A percentile compares a stretch with the other conserved stretches of the same genome.
Evolutionary conservation across 2,797 vertebrate species (phyloP).

Genomic region (Stomatorhinus walkeri): DNA sequence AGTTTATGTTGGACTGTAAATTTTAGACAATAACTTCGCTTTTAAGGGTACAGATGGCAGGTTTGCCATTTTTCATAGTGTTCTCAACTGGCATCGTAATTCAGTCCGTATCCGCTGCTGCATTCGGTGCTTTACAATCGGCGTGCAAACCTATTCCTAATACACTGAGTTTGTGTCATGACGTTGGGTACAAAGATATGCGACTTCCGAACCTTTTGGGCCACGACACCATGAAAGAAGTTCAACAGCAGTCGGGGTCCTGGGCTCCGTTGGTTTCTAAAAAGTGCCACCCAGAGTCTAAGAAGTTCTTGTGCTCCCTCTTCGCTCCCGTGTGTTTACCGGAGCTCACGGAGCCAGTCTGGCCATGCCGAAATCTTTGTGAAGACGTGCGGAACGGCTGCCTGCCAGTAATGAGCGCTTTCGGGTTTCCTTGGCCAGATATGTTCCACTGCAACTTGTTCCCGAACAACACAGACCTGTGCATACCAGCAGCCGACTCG

Average conservation of each 20-base stretch:
- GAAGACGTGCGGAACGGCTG: conserved; percentile 65
- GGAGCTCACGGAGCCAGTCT: conserved; percentile 56
- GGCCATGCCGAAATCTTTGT: conserved; percentile 63
- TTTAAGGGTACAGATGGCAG: neutral
- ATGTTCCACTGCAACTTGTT: conserved; percentile 71
- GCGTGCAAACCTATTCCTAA: conserved; percentile 64
- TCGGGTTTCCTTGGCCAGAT: conserved; percentile 72
- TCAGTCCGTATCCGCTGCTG: conserved; percentile 37
- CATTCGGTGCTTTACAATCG: conserved; percentile 48
- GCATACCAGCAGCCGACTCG: conserved; percentile 55
- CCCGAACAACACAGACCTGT: conserved; percentile 58
- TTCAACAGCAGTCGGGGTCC: conserved; percentile 64
- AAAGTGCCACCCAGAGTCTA: conserved; percentile 66
- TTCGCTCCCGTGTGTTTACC: conserved; percentile 69
- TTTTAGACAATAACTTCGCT: conserved; percentile 16
- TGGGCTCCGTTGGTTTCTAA: conserved; percentile 71
- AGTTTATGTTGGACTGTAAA: neutral
- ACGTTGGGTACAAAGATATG: conserved; percentile 68
- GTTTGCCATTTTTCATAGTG: neutral
- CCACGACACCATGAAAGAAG: conserved; percentile 63
- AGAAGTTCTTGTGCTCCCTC: conserved; percentile 71
- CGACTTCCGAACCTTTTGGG: conserved; percentile 71
- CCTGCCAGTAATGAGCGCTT: conserved; percentile 69
- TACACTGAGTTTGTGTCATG: conserved; percentile 64
- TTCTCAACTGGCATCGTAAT: conserved; percentile 22